Evolutionary conservation across 2,888 invertebrate species (phyloP), one percentile per base, ranked within the genome.

Genomic region (Cataglyphis altisquamis): DNA sequence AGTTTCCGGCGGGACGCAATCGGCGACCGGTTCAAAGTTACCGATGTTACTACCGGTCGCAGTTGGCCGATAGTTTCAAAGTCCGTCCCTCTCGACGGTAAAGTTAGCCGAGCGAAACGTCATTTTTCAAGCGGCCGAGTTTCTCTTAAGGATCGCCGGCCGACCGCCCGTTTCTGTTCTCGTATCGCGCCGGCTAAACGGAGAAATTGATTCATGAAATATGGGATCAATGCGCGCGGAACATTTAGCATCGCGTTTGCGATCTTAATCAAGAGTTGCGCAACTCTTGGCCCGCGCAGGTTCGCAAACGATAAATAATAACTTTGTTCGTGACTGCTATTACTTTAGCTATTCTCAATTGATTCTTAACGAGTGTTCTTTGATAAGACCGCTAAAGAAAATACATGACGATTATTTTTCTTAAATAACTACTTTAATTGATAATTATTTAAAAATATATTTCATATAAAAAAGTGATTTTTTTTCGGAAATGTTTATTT

Each of bases 201-300:
- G 64, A 80, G 89, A 85, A 85, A 89, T 85, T 86, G 89, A 89
- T 87, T 88, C 39, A 66, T 84, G 88, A 89, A 85, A 82, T 84
- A 84, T 86, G 78, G 57, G 63, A 74, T 83, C 83, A 68, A 72
- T 70, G 52, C 57, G 72, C 45, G 60, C 18, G 78, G 70, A 78
- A 60, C 78, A 78, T 78, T 78, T 60, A 78, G 72, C 72, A 70
- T 48, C 48, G 63, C 15, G 48, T 66, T 52, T 18, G 32, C 66
- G 32, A 63, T 89, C 83, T 89, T 74, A 83, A 77, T 77, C 77
- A 57, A 68, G 18, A 70, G 72, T 78, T 78, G 73, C 73, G 78
- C 60, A 60, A 70, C 12, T 18, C 60, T 32, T 60, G 21, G 52
- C n/a, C 72, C 72, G 25, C 18, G 36, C 57, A 32, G 45, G 25